Evolutionary conservation across 2,797 vertebrate species (phyloP).

Genomic region (Lutjanus argentimaculatus): DNA sequence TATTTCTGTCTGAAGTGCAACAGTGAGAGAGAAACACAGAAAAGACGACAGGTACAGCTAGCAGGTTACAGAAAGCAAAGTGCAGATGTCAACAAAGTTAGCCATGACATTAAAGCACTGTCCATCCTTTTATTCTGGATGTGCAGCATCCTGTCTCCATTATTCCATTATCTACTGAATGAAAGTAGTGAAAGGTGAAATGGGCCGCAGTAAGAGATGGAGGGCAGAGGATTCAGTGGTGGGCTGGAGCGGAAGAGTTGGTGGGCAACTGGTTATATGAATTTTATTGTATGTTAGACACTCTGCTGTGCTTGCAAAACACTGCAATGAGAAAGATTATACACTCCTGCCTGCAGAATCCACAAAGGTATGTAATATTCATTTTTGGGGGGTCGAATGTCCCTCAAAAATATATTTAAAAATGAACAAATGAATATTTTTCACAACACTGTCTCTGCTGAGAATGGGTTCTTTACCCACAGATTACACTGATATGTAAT

Average conservation of each 20-base stretch:
- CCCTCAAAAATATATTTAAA: not conserved
- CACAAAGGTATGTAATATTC: slow-evolving; percentile 10
- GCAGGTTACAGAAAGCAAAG: slow-evolving; percentile 6
- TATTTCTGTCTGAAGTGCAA: slow-evolving; percentile 17
- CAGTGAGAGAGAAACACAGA: not conserved
- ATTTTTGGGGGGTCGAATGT: not conserved
- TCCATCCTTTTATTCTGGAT: not conserved
- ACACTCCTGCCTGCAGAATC: not conserved
- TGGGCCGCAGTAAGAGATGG: not conserved
- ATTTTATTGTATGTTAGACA: slow-evolving; percentile 2
- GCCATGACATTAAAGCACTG: not conserved
- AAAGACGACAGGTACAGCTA: not conserved
- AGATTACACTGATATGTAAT: slow-evolving; percentile 34
- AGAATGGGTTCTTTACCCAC: slow-evolving; percentile 25
- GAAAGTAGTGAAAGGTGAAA: not conserved
- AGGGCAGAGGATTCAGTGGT: not conserved
- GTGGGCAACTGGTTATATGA: not conserved
- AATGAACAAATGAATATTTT: slow-evolving; percentile 8
- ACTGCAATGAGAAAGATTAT: not conserved
- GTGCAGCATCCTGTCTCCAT: not conserved
- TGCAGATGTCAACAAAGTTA: not conserved
- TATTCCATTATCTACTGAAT: slow-evolving; percentile 26
- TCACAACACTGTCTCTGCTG: slow-evolving; percentile 15
- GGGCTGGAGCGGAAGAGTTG: not conserved
- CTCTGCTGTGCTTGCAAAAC: slow-evolving; percentile 10